Evolutionary conservation across 2,888 invertebrate species (phyloP).

Genomic region (Pilophorus perplexus): DNA sequence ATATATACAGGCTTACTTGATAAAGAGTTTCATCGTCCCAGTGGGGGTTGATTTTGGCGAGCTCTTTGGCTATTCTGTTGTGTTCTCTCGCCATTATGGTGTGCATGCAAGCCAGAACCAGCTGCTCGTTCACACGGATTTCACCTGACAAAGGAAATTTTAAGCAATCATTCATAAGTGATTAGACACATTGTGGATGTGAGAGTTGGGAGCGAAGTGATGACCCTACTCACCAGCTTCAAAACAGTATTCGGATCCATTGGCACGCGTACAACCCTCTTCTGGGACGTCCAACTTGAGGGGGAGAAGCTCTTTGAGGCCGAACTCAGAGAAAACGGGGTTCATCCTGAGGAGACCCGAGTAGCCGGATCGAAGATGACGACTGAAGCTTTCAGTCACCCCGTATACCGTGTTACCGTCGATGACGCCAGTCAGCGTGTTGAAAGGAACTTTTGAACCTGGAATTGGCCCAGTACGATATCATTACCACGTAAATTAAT

Average conservation of each 20-base stretch:
- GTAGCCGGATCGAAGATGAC: conserved; percentile 77
- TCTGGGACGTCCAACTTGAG: conserved; percentile 85
- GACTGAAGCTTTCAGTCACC: conserved; percentile 70
- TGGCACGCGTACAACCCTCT: conserved; percentile 87
- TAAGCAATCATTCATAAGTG: too few relatives aligned
- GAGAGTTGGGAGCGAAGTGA: not conserved
- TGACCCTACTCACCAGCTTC: conserved; percentile 63
- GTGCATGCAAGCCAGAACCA: conserved; percentile 87
- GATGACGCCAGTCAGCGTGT: conserved; percentile 79
- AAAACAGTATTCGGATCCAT: conserved; percentile 87
- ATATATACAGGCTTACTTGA: conserved; percentile 62
- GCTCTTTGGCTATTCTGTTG: conserved; percentile 74
- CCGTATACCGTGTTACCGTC: conserved; percentile 91
- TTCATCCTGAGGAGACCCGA: conserved; percentile 86
- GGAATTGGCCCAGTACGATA: conserved; percentile 45
- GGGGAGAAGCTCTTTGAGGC: conserved; percentile 82
- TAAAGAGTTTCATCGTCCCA: conserved; percentile 92
- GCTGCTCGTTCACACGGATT: conserved; percentile 87
- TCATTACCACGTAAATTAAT: not conserved
- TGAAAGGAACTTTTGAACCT: conserved; percentile 82
- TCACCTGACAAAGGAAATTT: conserved; percentile 57
- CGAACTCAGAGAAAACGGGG: conserved; percentile 82
- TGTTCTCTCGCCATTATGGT: conserved; percentile 88
- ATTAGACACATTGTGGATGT: too few relatives aligned
- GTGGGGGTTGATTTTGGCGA: conserved; percentile 80